These are phyloP conservation scores for Takifugu flavidus DNA, from an alignment of 2,113 vertebrate species.

Conservation along the genomic window DNA sequence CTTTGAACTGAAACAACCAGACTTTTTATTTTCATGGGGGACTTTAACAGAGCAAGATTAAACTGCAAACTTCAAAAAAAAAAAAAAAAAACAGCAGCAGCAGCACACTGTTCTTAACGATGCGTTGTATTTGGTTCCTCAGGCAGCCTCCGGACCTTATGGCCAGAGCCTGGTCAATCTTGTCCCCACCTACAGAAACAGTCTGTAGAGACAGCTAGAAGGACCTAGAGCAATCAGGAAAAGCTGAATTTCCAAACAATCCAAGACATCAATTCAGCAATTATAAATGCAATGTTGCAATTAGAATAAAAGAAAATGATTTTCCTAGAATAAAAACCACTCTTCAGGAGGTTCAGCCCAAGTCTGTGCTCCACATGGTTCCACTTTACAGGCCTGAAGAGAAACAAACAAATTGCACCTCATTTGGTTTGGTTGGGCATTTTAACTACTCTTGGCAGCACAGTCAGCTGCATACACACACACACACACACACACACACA, in stretches of 20 bases:
- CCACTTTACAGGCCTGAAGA: constrained; percentile 75
- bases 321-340: constrained; percentile 53
- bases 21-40: too few relatives aligned
- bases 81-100: constrained; percentile 66
- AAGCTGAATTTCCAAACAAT: too few relatives aligned
- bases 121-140: too few relatives aligned
- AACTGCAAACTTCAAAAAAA: constrained; percentile 23
- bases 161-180: too few relatives aligned
- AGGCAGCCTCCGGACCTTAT: too few relatives aligned
- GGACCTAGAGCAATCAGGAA: too few relatives aligned
- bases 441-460: constrained; percentile 71
- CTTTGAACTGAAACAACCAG: too few relatives aligned
- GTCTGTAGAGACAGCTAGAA: too few relatives aligned
- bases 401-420: constrained; percentile 81
- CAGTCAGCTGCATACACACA: neutral
- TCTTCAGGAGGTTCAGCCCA: constrained; percentile 55
- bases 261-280: too few relatives aligned
- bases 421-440: constrained; percentile 67
- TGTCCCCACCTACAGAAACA: too few relatives aligned
- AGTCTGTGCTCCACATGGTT: constrained; percentile 73
- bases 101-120: constrained; percentile 10
- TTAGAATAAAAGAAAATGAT: constrained; percentile 33
- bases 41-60: too few relatives aligned
- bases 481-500: neutral
- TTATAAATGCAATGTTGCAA: neutral